Evolutionary conservation across 2,797 vertebrate genomes (phyloP).

Genomic region (Calcarius lapponicus): DNA sequence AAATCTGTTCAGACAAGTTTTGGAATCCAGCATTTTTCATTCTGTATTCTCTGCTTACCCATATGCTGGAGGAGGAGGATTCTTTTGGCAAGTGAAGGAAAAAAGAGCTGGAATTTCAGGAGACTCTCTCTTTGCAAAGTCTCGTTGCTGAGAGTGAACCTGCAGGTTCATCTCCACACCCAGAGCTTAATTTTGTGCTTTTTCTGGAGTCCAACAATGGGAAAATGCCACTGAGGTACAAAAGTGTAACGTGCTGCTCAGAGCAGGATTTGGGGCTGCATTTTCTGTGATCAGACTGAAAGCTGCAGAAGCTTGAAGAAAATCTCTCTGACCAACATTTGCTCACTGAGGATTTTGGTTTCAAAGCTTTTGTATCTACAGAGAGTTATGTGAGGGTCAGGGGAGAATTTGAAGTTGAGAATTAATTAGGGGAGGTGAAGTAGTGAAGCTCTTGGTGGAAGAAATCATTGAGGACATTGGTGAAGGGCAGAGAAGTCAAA

Average conservation of each 20-base stretch:
- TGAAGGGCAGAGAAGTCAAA: conserved; percentile 45
- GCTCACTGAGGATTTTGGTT: background rate
- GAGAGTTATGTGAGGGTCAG: background rate
- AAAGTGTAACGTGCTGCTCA: background rate
- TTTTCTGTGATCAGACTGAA: background rate
- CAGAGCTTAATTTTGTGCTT: background rate
- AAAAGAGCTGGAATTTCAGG: background rate
- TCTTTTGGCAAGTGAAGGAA: background rate
- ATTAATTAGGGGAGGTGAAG: conserved; percentile 38
- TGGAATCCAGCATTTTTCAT: background rate
- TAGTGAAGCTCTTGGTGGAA: background rate
- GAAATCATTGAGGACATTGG: conserved; percentile 1
- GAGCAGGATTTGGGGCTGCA: background rate
- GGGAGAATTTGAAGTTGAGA: conserved; percentile 32
- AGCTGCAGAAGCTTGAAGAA: background rate
- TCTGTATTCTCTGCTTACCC: background rate
- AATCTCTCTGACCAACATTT: background rate
- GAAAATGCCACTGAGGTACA: background rate
- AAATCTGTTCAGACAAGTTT: background rate
- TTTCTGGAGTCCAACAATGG: background rate
- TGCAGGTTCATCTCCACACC: background rate
- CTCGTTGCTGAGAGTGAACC: background rate
- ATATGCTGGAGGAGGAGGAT: background rate
- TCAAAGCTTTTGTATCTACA: background rate
- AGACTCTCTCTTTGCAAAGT: background rate